Base-by-base conservation (phyloP, 2,888 invertebrate genomes). In the Unio pictorum region DNA sequence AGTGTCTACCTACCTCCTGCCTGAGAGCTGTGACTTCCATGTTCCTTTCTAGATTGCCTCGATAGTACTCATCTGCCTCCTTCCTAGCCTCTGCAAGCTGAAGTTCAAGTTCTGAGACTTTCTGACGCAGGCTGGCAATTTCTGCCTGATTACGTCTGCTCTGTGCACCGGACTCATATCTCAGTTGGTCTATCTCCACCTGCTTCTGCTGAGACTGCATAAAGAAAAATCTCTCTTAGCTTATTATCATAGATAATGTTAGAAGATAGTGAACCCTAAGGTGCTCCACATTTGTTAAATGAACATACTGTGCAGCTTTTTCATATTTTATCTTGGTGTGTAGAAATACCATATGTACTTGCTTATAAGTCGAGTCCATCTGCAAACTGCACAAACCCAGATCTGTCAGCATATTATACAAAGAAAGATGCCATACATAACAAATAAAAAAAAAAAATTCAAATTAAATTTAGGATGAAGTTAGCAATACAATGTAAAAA, bases 31-130 rank as follows among this genome's bases (percentile, higher is more conserved):
- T 85, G n/a, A 86, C 84, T 72, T 89, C 88, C 75, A 85, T 81
- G 69, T 87, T 89, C 66, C 82, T 78, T 74, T 89, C 88, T n/a
- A 89, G 78, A 74, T 81, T 86, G 28, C 84, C 85, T 56, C 84
- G 83, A 76, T 88, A 86, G 75, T 88, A 90, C 77, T 89, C 89
- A 72, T 89, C 89, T 18, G 88, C 89, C 69, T 89, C 89, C 64
- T 86, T 85, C 61, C 89, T 74, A 0, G 88, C 84, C 74, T 89
- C 88, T 11, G 80, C 68, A 60, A 89, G 74, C 77, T 88, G 86
- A 23, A 86, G 74, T 64, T 89, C 89, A 15, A 89, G 76, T 63
- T 88, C 87, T 4, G 80, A 74, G 4, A 86, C 76, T 59, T 84
- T 80, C 71, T 85, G 86, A 30, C 82, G 79, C 57, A 88, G 75